Base-by-base conservation (phyloP, 2,113 vertebrate species). In the Elephantulus edwardii region DNA sequence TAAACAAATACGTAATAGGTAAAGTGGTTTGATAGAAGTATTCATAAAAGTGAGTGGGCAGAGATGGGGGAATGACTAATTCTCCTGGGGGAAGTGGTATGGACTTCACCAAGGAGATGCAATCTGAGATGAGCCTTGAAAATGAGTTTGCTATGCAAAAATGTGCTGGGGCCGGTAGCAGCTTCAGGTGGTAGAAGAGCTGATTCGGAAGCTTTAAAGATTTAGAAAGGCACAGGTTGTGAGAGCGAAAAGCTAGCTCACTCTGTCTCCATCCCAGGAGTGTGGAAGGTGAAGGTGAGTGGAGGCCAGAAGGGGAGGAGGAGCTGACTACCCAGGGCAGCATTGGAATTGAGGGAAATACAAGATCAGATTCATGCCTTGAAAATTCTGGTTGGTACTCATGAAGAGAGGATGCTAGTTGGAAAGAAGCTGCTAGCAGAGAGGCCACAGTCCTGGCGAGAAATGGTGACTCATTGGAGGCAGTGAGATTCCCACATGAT, bases 331-430 rank as follows among this genome's bases (percentile, higher is more conserved):
- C 46, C 54, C 72, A 6, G 54, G 54, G 54, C 71, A 52, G 12
- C 52, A 44, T 52, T 28, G 16, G 71, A 20, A 48, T 30, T 48
- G 14, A 68, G 58, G 46, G 24, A 2, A 35, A 72, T 83, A 60
- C 46, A 1, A 16, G n/a, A 28, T 46, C 54, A 52, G 74, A 66
- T 74, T 3, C 30, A 38, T 33, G 58, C 46, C 44, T 82, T 8
- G 1, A 42, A 79, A 52, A 83, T 5, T 26, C 24, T 26, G 86
- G 22, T 38, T 62, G 66, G 64, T 80, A 42, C 26, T 82, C 17
- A 13, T 17, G 30, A 64, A 40, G 3, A 13, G 46, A 5, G 13
- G 19, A 38, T 0, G 6, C 14, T 4, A 28, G 12, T 42, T n/a
- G 44, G 48, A 71, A 44, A 82, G 78, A 38, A 8, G 6, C 40